Evolutionary conservation across 2,113 vertebrate species (phyloP).

Genomic region (Misgurnus mizolepis): DNA sequence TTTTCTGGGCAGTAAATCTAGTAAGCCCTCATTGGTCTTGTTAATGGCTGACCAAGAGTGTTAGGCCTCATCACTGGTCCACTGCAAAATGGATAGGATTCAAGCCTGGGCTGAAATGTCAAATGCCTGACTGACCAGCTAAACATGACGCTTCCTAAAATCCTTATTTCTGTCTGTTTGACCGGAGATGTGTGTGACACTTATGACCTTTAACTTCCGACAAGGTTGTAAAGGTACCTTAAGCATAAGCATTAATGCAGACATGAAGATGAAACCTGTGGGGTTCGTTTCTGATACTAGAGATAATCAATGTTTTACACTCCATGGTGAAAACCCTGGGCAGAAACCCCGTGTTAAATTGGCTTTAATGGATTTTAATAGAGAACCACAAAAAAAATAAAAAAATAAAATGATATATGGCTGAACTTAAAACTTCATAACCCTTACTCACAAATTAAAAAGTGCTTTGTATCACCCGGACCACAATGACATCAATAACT

Average conservation of each 20-base stretch:
- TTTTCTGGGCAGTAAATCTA: constrained; percentile 1
- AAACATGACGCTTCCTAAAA: constrained; percentile 31
- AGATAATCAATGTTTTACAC: background rate
- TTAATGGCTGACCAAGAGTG: background rate
- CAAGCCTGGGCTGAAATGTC: constrained; percentile 28
- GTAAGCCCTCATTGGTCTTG: constrained; percentile 19
- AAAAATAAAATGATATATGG: no score
- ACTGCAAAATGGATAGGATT: constrained; percentile 12
- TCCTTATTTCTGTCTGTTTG: constrained; percentile 10
- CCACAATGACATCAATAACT: background rate
- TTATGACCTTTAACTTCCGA: constrained; percentile 10
- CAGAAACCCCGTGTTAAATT: background rate
- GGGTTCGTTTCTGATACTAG: background rate
- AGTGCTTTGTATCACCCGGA: background rate
- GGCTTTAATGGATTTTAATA: background rate
- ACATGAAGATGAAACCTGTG: background rate
- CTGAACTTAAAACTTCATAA: background rate
- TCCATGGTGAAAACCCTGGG: background rate
- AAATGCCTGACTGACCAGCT: constrained; percentile 31
- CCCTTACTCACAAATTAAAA: background rate
- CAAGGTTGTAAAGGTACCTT: background rate
- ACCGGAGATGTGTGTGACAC: background rate
- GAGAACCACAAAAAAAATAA: background rate
- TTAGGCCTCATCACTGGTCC: background rate
- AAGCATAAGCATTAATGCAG: constrained; percentile 13